Conservation (phyloP, 2,888 invertebrate genomes). For the Nephrotoma appendiculata region DNA sequence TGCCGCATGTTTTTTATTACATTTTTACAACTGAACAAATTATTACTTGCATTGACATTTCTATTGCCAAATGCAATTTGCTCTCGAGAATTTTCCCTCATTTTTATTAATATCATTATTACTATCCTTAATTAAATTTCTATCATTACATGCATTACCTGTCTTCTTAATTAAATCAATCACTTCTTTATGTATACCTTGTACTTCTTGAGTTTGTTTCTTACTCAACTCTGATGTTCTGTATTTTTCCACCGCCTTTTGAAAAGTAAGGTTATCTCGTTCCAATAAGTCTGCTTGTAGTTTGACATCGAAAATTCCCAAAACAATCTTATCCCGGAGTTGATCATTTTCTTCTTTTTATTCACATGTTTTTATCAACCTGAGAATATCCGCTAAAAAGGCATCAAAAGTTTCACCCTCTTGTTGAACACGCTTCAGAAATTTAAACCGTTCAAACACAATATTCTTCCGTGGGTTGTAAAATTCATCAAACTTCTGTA, state of each 20-base stretch:
- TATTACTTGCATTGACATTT: neutral
- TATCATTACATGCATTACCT: neutral
- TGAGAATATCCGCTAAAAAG: neutral
- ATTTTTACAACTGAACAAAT: neutral
- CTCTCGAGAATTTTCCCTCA: neutral
- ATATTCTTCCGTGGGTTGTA: too few relatives aligned
- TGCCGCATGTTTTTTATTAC: neutral
- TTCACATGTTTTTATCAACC: too few relatives aligned
- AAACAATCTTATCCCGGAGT: neutral
- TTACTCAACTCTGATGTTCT: too few relatives aligned
- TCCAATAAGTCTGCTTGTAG: neutral
- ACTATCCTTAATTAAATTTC: neutral
- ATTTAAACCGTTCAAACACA: too few relatives aligned
- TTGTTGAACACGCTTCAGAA: neutral
- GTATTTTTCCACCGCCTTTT: neutral
- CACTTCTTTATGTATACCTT: neutral
- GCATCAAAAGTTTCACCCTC: neutral
- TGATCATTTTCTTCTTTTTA: too few relatives aligned
- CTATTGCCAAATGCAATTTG: too few relatives aligned
- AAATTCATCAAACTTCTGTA: neutral
- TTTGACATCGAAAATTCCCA: neutral
- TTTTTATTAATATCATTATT: neutral
- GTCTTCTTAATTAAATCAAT: neutral
- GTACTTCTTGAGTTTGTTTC: neutral
- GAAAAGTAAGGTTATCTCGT: neutral